These are phyloP conservation scores for Parambassis ranga DNA, from an alignment of 2,797 vertebrate species.

Conservation along the genomic window DNA sequence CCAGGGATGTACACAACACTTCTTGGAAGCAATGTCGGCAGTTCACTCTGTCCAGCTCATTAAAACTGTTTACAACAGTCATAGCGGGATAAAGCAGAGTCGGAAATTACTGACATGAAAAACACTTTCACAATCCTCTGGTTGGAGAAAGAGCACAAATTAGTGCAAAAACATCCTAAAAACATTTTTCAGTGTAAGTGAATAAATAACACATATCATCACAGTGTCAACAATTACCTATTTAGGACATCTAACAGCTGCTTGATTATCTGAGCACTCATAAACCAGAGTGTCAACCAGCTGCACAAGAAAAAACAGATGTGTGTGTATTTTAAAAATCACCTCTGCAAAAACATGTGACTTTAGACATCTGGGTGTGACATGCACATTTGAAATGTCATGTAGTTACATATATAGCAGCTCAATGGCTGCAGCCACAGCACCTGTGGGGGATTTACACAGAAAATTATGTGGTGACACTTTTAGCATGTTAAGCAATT, in stretches of 20 bases:
- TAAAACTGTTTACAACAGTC: slow-evolving; percentile 32
- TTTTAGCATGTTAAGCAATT: neutral
- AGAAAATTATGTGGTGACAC: neutral
- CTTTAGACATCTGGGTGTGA: slow-evolving; percentile 22
- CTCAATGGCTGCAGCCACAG: slow-evolving; percentile 3
- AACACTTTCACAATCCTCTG: neutral
- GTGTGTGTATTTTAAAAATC: neutral
- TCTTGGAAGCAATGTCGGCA: neutral
- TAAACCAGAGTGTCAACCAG: neutral
- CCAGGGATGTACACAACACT: slow-evolving; percentile 39
- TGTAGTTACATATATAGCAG: slow-evolving; percentile 13
- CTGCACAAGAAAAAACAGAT: neutral
- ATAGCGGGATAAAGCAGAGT: neutral
- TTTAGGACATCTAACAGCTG: neutral
- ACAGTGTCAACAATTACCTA: neutral
- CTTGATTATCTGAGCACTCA: neutral
- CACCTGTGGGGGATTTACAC: slow-evolving; percentile 18
- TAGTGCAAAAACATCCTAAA: neutral
- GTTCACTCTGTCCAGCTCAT: slow-evolving; percentile 2
- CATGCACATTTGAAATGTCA: slow-evolving; percentile 6
- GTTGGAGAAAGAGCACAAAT: neutral
- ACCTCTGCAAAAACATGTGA: neutral
- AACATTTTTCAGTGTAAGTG: neutral
- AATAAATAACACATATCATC: neutral
- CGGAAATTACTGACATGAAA: slow-evolving; percentile 4